These are phyloP conservation scores for Drosophila pachea DNA, from an alignment of 1,140 invertebrate genomes.

Conservation along the genomic window DNA sequence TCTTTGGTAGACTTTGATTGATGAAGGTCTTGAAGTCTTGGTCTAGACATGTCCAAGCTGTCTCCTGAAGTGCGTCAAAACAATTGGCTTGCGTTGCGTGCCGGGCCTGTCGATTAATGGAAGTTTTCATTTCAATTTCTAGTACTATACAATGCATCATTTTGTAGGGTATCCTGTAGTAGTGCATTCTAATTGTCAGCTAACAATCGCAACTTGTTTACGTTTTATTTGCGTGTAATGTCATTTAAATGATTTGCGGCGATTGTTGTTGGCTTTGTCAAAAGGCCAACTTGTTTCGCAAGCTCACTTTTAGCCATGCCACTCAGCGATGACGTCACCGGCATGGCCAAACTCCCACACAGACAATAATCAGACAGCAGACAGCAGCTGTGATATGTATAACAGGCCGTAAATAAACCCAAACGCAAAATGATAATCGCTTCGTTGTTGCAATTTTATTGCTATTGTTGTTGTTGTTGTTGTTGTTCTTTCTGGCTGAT, in stretches of 20 bases:
- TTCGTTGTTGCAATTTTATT: constrained; percentile 32
- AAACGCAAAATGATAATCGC: constrained; percentile 38
- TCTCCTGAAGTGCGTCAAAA: neutral
- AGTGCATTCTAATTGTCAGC: neutral
- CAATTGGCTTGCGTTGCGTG: neutral
- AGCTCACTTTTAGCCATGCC: constrained; percentile 38
- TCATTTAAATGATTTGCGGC: constrained; percentile 74
- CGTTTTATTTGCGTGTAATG: constrained; percentile 74
- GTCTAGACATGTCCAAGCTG: constrained; percentile 6
- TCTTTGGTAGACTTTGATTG: constrained; percentile 13
- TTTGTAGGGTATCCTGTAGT: constrained; percentile 21
- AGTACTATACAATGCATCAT: too few relatives aligned
- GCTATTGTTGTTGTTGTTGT: constrained; percentile 2
- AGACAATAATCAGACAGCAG: neutral
- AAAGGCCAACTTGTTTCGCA: constrained; percentile 72
- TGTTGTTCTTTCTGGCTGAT: constrained; percentile 52
- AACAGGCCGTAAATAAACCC: constrained; percentile 63
- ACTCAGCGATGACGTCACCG: constrained; percentile 60
- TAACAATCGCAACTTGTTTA: constrained; percentile 40
- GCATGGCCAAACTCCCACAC: constrained; percentile 53
- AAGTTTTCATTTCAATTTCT: too few relatives aligned
- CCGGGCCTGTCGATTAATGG: neutral
- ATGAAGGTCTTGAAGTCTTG: constrained; percentile 13
- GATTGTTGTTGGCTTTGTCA: constrained; percentile 53
- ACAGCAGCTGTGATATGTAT: constrained; percentile 55